Percentiles rank a stretch among this genome's conserved stretches.
Evolutionary conservation across 2,797 vertebrate genomes (phyloP).

Genomic region (Melanotaenia maccullochi): DNA sequence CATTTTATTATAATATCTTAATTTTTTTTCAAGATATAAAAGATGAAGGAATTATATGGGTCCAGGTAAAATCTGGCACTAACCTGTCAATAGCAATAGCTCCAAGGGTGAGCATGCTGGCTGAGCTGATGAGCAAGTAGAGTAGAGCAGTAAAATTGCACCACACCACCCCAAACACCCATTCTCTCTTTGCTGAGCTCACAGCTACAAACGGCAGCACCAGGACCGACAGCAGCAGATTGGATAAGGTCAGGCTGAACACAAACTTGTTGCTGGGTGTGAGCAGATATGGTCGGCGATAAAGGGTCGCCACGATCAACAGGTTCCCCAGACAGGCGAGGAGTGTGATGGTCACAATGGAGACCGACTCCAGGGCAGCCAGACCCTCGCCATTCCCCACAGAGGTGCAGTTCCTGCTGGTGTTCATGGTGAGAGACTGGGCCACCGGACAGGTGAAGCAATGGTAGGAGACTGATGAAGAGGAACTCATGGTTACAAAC

Average conservation of each 20-base stretch:
- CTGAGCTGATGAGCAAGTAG: constrained; percentile 96
- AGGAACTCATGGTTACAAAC: constrained; percentile 21
- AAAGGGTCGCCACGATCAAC: constrained; percentile 91
- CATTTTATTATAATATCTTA: neutral
- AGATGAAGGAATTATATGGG: neutral
- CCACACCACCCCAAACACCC: constrained; percentile 98
- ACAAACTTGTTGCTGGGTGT: constrained; percentile 99
- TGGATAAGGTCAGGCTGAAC: constrained; percentile 96
- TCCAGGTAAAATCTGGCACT: constrained; percentile 45
- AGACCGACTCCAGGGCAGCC: constrained; percentile 86
- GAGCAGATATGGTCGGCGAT: constrained; percentile 95
- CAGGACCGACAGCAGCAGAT: constrained; percentile 92
- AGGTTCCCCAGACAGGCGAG: constrained; percentile 95
- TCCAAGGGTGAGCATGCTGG: constrained; percentile 98
- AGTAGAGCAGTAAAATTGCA: constrained; percentile 98
- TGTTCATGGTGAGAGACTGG: constrained; percentile 87
- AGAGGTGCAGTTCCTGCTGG: constrained; percentile 84
- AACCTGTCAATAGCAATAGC: constrained; percentile 97
- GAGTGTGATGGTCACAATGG: constrained; percentile 91
- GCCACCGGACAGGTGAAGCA: constrained; percentile 66
- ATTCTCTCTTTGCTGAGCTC: constrained; percentile 90
- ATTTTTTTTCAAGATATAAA: neutral
- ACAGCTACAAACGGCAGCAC: constrained; percentile 95
- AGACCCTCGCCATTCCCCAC: constrained; percentile 78
- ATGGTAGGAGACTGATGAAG: constrained; percentile 76